A percentile compares a stretch with the other conserved stretches of the same genome.
These are phyloP conservation scores for Wiebesia pumilae DNA, from an alignment of 1,140 invertebrate species.

Conservation along the genomic window DNA sequence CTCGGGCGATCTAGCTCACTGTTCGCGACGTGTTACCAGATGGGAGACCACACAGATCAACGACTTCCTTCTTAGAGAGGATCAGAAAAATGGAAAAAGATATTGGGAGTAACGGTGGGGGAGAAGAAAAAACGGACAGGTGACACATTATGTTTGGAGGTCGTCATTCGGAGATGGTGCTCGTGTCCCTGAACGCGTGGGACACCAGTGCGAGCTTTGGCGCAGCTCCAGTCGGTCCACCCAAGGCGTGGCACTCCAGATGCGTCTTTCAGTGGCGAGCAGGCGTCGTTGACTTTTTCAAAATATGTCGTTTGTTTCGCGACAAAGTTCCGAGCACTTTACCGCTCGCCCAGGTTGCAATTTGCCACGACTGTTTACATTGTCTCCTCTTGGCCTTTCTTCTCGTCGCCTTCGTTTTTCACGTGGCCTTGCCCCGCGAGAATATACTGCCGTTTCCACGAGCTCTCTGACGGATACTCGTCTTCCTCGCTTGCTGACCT, in stretches of 20 bases:
- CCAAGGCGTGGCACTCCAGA: slow-evolving; percentile 38
- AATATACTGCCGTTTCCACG: slow-evolving; percentile 13
- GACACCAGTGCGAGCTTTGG: slow-evolving; percentile 5
- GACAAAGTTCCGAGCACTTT: not conserved
- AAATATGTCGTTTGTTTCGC: slow-evolving; percentile 42
- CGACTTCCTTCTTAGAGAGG: not conserved
- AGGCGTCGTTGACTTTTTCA: slow-evolving; percentile 28
- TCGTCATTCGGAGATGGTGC: not conserved
- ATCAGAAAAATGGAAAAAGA: not conserved
- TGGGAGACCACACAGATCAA: slow-evolving; percentile 26
- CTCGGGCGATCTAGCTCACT: not conserved
- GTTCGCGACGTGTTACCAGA: not conserved
- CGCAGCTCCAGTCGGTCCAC: not conserved
- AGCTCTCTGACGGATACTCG: slow-evolving; percentile 1
- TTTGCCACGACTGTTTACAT: slow-evolving; percentile 26
- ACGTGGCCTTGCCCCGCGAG: not conserved
- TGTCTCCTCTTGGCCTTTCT: not conserved
- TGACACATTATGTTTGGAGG: slow-evolving; percentile 59
- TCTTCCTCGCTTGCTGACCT: not conserved
- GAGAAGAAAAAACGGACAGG: slow-evolving; percentile 52
- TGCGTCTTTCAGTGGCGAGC: not conserved
- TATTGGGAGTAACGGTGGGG: not conserved
- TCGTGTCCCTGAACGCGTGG: slow-evolving; percentile 31
- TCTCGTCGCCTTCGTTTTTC: no score
- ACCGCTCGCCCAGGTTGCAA: slow-evolving; percentile 3